Percentiles rank a stretch among this genome's conserved stretches.
phyloP scores from a whole-genome alignment of 1,140 invertebrate genomes.

The Drosophila arawakana region DNA sequence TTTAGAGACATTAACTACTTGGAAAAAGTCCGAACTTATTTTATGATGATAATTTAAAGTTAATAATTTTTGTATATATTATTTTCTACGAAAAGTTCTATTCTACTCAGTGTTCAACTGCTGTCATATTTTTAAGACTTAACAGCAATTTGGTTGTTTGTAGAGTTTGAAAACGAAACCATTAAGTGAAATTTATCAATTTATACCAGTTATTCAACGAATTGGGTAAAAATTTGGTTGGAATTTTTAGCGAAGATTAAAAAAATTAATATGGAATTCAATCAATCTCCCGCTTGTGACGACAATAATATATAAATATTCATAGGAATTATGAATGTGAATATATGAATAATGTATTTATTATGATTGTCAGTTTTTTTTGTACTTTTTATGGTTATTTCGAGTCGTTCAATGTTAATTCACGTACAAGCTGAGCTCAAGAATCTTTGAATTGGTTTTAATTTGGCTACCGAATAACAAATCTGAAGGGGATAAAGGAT shows the following conservation, averaged over 20 bases:
- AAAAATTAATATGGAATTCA: not conserved
- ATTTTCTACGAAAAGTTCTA: not conserved
- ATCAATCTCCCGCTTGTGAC: not conserved
- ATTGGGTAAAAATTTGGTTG: not conserved
- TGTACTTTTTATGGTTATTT: slow-evolving; percentile 1
- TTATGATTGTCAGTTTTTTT: slow-evolving; percentile 2
- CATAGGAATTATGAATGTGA: slow-evolving; percentile 53
- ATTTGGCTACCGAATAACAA: not conserved
- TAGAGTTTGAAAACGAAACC: not conserved
- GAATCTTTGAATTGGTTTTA: not conserved
- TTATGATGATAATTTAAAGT: not conserved
- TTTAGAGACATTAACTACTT: not conserved
- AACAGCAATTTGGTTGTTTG: too few species aligned
- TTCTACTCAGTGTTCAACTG: too few species aligned
- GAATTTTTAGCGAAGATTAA: not conserved
- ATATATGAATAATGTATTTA: slow-evolving; percentile 26
- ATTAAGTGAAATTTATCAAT: not conserved
- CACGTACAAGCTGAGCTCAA: not conserved
- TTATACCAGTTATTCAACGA: not conserved
- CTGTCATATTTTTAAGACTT: too few species aligned
- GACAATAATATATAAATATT: slow-evolving; percentile 29
- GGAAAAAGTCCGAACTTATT: not conserved
- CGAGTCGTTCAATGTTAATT: not conserved
- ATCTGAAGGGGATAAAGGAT: not conserved
- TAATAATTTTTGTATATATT: not conserved